These are phyloP conservation scores for Luffia ferchaultella DNA, from an alignment of 2,888 invertebrate genomes.

Conservation along the genomic window DNA sequence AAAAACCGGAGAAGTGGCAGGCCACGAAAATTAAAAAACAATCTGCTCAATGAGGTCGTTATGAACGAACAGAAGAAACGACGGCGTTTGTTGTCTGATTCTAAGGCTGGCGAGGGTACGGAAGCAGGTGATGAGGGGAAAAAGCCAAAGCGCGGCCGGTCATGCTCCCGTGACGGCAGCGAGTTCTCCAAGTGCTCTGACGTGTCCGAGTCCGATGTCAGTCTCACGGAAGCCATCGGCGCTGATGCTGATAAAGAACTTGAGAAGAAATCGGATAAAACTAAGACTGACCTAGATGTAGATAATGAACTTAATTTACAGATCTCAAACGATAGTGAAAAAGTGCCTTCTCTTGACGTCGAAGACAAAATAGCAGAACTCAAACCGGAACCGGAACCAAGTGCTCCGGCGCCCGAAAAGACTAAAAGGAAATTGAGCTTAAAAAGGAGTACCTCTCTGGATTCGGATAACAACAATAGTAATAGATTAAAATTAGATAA, in stretches of 20 bases:
- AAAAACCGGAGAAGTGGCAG: constrained; percentile 73
- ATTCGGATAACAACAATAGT: constrained; percentile 62
- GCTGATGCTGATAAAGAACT: constrained; percentile 34
- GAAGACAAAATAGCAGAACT: constrained; percentile 47
- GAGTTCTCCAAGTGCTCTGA: constrained; percentile 70
- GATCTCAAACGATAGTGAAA: constrained; percentile 54
- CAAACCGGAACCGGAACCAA: constrained; percentile 35
- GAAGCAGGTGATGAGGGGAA: constrained; percentile 47
- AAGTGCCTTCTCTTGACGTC: constrained; percentile 61
- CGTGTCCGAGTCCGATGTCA: constrained; percentile 69
- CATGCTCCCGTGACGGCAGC: constrained; percentile 63
- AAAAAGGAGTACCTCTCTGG: constrained; percentile 61
- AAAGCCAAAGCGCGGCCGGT: constrained; percentile 52
- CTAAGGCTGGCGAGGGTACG: constrained; percentile 42
- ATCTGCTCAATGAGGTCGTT: constrained; percentile 65
- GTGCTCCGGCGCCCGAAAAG: constrained; percentile 40
- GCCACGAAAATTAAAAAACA: constrained; percentile 67
- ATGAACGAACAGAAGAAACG: constrained; percentile 63
- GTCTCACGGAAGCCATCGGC: constrained; percentile 55
- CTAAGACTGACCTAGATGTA: constrained; percentile 65
- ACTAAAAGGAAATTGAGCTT: constrained; percentile 55
- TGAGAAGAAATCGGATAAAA: constrained; percentile 61
- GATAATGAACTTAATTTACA: constrained; percentile 63
- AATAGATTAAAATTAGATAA: constrained; percentile 56
- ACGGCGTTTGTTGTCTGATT: constrained; percentile 62